Percentiles rank a stretch among this genome's conserved stretches.
phyloP scores from a whole-genome alignment of 2,888 invertebrate genomes.

The Ischnus inquisitorius region DNA sequence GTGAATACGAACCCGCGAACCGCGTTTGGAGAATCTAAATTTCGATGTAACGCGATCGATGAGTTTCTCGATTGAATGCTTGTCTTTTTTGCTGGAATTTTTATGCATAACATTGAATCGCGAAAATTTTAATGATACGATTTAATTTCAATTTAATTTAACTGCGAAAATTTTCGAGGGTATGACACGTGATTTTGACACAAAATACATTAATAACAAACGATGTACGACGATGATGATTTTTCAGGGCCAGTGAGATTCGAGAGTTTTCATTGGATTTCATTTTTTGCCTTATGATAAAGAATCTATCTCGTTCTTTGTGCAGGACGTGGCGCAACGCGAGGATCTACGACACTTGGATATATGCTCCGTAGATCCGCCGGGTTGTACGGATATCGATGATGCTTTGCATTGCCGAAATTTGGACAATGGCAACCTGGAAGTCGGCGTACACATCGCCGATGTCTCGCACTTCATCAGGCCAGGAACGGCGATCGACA shows the following conservation, averaged over 20 bases:
- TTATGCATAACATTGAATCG: slow-evolving; percentile 64
- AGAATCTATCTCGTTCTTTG: slow-evolving; percentile 7
- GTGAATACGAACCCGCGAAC: slow-evolving; percentile 44
- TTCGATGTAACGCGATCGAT: slow-evolving; percentile 68
- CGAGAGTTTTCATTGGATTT: slow-evolving; percentile 11
- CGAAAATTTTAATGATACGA: slow-evolving; percentile 31
- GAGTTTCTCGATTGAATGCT: slow-evolving; percentile 53
- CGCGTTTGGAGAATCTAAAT: slow-evolving; percentile 70
- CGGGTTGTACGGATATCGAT: slow-evolving; percentile 99
- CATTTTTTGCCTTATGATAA: not conserved
- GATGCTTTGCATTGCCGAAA: slow-evolving; percentile 97
- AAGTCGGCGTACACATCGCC: slow-evolving; percentile 99
- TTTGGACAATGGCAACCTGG: slow-evolving; percentile 90
- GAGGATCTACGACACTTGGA: slow-evolving; percentile 94
- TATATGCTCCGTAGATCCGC: slow-evolving; percentile 98
- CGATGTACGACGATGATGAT: slow-evolving; percentile 50
- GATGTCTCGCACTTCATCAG: slow-evolving; percentile 99
- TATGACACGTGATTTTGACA: slow-evolving; percentile 60
- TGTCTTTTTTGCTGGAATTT: slow-evolving; percentile 57
- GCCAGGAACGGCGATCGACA: slow-evolving; percentile 96
- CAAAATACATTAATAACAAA: slow-evolving; percentile 43
- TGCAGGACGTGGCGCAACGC: slow-evolving; percentile 91
- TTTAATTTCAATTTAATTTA: too few relatives aligned
- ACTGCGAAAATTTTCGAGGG: not conserved
- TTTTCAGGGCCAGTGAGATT: not conserved